phyloP scores from a whole-genome alignment of 2,888 invertebrate species.

The Dryobotodes eremita region DNA sequence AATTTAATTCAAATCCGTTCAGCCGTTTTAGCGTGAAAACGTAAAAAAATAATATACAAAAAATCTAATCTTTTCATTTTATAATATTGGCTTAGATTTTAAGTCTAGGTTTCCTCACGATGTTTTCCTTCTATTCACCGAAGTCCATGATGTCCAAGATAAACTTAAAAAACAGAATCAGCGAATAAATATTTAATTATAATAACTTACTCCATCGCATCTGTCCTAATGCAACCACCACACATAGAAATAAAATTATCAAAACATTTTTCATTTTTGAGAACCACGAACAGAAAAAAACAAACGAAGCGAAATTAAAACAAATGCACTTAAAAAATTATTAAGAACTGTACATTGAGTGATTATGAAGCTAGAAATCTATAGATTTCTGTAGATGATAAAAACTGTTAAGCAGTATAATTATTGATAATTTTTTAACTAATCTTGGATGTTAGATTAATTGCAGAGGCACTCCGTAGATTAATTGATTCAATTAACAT shows the following conservation, averaged over 20 bases:
- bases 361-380: not conserved
- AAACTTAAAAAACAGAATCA: not conserved
- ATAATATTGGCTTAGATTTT: too few species aligned
- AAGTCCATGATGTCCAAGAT: not conserved
- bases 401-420: not conserved
- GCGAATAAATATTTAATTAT: not conserved
- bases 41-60: too few species aligned
- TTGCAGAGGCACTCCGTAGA: not conserved
- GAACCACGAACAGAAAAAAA: not conserved
- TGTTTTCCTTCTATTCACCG: not conserved
- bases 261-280: constrained; percentile 23
- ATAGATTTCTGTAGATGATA: constrained; percentile 21
- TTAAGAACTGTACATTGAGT: not conserved
- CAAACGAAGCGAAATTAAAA: not conserved
- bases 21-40: too few species aligned
- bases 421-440: constrained; percentile 2
- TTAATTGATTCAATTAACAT: not conserved
- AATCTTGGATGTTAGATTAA: constrained; percentile 15
- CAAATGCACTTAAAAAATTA: not conserved
- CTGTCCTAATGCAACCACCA: constrained; percentile 22
- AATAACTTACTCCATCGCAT: constrained; percentile 44
- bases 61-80: too few species aligned
- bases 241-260: constrained; percentile 28
- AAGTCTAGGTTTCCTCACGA: not conserved
- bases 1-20: too few species aligned